phyloP scores from a whole-genome alignment of 2,113 vertebrate genomes.

The Tursiops truncatus region DNA sequence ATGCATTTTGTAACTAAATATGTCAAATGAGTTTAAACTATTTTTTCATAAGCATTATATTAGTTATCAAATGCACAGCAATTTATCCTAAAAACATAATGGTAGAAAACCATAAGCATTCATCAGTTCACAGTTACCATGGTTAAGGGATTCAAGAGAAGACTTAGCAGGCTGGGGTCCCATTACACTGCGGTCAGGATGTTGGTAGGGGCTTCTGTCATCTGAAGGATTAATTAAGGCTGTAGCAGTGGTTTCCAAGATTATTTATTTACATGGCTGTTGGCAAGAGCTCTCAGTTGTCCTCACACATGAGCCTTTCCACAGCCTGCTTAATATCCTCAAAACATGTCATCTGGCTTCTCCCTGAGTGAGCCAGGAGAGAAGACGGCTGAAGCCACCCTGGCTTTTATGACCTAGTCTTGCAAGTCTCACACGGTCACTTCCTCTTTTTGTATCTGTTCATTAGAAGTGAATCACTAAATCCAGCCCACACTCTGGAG shows the following conservation, averaged over 20 bases:
- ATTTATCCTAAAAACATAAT: neutral
- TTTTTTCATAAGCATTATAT: neutral
- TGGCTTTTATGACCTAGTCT: neutral
- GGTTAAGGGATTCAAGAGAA: neutral
- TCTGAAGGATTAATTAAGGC: no score
- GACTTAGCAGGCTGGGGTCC: neutral
- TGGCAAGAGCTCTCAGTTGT: neutral
- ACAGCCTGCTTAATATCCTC: neutral
- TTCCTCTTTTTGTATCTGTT: neutral
- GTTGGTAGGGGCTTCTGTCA: neutral
- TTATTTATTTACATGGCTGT: neutral
- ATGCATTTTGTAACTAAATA: neutral
- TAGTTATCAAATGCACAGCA: neutral
- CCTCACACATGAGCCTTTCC: neutral
- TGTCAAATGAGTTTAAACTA: neutral
- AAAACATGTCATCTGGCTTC: neutral
- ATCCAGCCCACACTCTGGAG: neutral
- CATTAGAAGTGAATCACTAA: neutral
- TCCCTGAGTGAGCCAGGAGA: neutral
- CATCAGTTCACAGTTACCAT: neutral
- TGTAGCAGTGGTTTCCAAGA: neutral
- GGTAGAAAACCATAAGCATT: neutral
- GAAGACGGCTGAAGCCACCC: neutral
- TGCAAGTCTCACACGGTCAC: neutral
- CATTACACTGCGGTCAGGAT: neutral